Conservation (phyloP, 2,888 invertebrate genomes). For the Unio delphinus region DNA sequence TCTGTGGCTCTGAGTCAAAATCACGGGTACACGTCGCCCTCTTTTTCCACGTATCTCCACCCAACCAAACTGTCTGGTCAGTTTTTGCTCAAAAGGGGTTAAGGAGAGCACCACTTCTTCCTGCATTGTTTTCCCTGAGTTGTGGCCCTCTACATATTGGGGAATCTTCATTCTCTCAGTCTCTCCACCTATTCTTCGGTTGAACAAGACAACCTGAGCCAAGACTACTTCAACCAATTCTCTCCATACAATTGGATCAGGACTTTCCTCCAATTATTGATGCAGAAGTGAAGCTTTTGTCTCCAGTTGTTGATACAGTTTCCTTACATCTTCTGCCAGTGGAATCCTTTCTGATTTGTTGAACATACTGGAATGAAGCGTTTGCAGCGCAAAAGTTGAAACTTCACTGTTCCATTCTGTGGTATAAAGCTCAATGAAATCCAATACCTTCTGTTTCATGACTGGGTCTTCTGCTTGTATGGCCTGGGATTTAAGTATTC, state of each 20-base stretch:
- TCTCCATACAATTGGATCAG: neutral
- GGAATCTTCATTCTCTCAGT: slow-evolving; percentile 11
- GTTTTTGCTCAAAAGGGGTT: too few relatives aligned
- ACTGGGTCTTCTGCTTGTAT: neutral
- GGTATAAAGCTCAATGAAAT: slow-evolving; percentile 7
- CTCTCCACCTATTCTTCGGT: slow-evolving; percentile 14
- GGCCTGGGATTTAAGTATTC: neutral
- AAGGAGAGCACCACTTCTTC: too few relatives aligned
- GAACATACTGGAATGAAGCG: slow-evolving; percentile 1
- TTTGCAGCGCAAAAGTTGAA: slow-evolving; percentile 6
- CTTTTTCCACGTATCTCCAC: too few relatives aligned
- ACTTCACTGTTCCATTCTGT: slow-evolving; percentile 15
- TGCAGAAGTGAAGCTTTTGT: neutral
- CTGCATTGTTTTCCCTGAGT: too few relatives aligned
- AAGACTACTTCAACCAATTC: slow-evolving; percentile 5
- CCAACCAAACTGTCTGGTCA: too few relatives aligned
- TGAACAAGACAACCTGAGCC: slow-evolving; percentile 16
- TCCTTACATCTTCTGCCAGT: slow-evolving; percentile 11
- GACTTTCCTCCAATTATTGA: too few relatives aligned
- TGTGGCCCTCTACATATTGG: slow-evolving; percentile 6
- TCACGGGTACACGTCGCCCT: too few relatives aligned
- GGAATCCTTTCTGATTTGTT: slow-evolving; percentile 9
- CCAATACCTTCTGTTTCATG: neutral
- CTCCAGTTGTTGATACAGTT: slow-evolving; percentile 5
- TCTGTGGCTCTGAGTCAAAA: too few relatives aligned